Percentiles rank a stretch among this genome's conserved stretches.
Conservation (phyloP, 2,113 vertebrate species). For the Pterocles burchelli region DNA sequence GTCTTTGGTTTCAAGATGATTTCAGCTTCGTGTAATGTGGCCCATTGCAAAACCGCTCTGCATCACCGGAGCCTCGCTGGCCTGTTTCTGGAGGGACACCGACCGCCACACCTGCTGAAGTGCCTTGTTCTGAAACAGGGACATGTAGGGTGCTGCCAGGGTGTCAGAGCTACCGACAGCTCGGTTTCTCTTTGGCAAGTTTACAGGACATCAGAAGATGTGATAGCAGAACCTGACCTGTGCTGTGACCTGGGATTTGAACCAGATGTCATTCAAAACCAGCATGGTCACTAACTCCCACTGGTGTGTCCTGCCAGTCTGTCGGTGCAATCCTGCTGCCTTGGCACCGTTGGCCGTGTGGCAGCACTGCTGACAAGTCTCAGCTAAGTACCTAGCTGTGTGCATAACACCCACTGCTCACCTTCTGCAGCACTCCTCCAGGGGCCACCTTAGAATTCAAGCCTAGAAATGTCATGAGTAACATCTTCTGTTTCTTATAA, state of each 20-base stretch:
- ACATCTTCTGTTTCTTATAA: not conserved
- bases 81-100: not conserved
- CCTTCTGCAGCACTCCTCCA: not conserved
- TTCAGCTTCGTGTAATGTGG: fast-evolving
- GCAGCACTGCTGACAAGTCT: not conserved
- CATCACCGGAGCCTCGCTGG: fast-evolving
- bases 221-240: not conserved
- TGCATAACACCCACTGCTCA: not conserved
- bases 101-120: fast-evolving
- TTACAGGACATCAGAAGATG: not conserved
- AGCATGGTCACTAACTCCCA: not conserved
- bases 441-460: not conserved
- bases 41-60: not conserved
- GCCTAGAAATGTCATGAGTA: not conserved
- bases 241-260: not conserved
- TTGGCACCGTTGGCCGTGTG: not conserved
- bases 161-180: not conserved
- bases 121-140: fast-evolving
- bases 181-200: not conserved
- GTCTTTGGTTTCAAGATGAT: not conserved
- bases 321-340: too few relatives aligned
- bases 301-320: not conserved
- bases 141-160: not conserved
- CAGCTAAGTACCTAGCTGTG: not conserved
- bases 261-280: not conserved